Evolutionary conservation across 2,113 vertebrate species (phyloP).

Genomic region (Hypanus sabinus): DNA sequence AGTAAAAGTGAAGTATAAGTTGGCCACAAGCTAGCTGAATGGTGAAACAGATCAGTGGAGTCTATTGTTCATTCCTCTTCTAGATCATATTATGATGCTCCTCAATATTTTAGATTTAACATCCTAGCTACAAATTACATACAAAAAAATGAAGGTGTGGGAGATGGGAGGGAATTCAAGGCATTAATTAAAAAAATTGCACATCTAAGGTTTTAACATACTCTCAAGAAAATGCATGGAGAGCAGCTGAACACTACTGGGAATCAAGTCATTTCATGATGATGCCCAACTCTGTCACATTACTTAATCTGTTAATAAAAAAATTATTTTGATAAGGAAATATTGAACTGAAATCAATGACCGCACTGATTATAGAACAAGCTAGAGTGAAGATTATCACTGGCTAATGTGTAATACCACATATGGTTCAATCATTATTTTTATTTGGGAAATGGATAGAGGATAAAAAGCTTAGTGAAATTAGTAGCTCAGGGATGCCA

Average conservation of each 20-base stretch:
- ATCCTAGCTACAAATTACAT: background rate
- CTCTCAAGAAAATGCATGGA: background rate
- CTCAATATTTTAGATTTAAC: no score
- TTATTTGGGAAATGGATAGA: no score
- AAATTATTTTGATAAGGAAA: background rate
- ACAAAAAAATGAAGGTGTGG: background rate
- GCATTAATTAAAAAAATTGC: background rate
- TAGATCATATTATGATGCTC: no score
- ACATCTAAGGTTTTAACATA: background rate
- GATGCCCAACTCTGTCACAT: background rate
- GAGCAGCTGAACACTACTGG: background rate
- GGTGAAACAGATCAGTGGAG: background rate
- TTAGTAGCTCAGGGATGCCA: background rate
- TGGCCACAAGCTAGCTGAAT: background rate
- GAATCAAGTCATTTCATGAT: background rate
- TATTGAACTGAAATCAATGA: background rate
- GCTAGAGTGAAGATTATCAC: background rate
- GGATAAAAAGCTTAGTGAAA: background rate
- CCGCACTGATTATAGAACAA: background rate
- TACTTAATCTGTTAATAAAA: background rate
- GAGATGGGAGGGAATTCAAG: background rate
- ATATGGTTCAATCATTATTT: background rate
- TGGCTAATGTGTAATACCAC: background rate
- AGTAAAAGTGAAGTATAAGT: background rate
- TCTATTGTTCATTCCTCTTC: background rate